phyloP scores from a whole-genome alignment of 2,113 vertebrate genomes.

The Gobiocypris rarus region DNA sequence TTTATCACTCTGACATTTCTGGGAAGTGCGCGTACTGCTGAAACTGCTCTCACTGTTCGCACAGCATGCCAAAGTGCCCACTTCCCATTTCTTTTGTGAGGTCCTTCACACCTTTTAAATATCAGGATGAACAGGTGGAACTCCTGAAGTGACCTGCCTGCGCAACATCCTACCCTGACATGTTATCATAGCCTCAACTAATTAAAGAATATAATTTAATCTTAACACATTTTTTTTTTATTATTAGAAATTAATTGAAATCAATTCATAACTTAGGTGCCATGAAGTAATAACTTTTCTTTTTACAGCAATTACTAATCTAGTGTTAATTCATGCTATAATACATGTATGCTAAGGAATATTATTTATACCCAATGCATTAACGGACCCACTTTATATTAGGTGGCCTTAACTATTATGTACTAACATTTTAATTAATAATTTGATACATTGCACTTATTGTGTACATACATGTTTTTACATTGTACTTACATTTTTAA shows the following conservation, averaged over 20 bases:
- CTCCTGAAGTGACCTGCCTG: not conserved
- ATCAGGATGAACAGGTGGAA: not conserved
- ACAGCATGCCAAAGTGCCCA: not conserved
- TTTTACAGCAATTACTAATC: not conserved
- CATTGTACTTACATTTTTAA: too few species aligned
- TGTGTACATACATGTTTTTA: too few species aligned
- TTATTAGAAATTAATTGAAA: too few species aligned
- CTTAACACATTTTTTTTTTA: too few species aligned
- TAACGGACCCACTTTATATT: too few species aligned
- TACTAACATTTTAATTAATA: too few species aligned
- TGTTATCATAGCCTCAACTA: not conserved
- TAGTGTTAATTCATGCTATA: not conserved
- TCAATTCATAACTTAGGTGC: too few species aligned
- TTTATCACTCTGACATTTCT: not conserved
- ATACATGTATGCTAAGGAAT: not conserved
- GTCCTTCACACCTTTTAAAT: not conserved
- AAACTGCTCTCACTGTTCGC: not conserved
- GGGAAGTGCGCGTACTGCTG: not conserved
- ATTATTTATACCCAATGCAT: too few species aligned
- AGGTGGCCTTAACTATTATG: too few species aligned
- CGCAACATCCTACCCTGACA: not conserved
- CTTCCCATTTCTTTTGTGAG: constrained; percentile 5
- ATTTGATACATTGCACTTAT: too few species aligned
- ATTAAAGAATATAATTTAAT: not conserved
- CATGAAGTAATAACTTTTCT: too few species aligned